Base-by-base conservation (phyloP, 2,888 invertebrate genomes). In the Dynastes hyllus region DNA sequence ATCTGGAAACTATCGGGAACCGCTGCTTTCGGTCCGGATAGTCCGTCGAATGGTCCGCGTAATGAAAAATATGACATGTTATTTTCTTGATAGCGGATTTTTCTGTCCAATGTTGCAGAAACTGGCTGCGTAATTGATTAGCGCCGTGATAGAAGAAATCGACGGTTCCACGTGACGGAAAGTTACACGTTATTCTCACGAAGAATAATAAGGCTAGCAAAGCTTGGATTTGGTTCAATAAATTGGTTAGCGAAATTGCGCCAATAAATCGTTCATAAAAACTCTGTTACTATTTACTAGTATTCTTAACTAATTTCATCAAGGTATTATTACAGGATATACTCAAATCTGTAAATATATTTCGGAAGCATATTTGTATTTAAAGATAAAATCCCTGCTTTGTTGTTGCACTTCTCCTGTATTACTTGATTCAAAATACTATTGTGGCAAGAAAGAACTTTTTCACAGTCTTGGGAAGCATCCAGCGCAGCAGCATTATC, bases 41-140 rank as follows among this genome's bases (percentile, higher is more conserved):
- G 22, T 55, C 22, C 55, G 22, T 69, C 16, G 69, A 50, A 11
- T 29, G 51, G 16, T 29, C 27, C 11, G 1, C 27, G 69, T 69
- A 73, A 58, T 73, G 73, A 73, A 73, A 73, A 73, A 16, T 73
- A 58, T 73, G 58, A 73, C 73, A 73, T 37, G 73, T 53, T 73
- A 73, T 73, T 73, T 73, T 58, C 58, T 69, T 73, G 58, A 73
- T 61, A 73, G 73, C 32, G 73, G 58, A 73, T 73, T 73, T 61
- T 58, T 51, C 58, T 73, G 45, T 40, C 58, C 22, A 37, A 58
- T 45, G 51, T 61, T 58, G 40, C 73, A n/a, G 73, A 40, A 73
- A 40, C 40, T 1, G 16, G 73, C 40, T 58, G 55, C 58, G 73
- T 58, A 58, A 73, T 55, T 73, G 73, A 73, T 73, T 73, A 40